These are phyloP conservation scores for Isurus oxyrinchus DNA, from an alignment of 2,113 vertebrate species.

Conservation along the genomic window DNA sequence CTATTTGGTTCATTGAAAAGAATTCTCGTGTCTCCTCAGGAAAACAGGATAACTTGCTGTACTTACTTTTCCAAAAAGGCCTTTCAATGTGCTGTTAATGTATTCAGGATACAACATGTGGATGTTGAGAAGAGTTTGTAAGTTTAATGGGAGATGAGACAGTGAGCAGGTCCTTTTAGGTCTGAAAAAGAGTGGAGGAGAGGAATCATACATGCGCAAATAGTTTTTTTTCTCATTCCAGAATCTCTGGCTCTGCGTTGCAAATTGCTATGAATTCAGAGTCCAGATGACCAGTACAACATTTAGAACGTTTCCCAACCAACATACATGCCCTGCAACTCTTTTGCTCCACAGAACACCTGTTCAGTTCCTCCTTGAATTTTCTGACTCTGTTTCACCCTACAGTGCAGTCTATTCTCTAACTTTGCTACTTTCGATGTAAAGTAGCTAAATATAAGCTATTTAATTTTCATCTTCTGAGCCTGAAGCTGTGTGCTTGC, in stretches of 20 bases:
- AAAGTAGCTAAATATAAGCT: background rate
- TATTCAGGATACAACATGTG: background rate
- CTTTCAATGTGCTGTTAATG: background rate
- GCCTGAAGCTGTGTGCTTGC: background rate
- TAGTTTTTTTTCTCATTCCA: background rate
- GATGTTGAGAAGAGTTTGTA: background rate
- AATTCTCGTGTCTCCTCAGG: background rate
- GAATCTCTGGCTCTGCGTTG: background rate
- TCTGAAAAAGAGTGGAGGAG: no score
- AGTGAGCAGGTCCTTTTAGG: no score
- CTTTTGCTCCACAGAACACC: no score
- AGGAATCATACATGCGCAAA: background rate
- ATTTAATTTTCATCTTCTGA: background rate
- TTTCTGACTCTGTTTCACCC: no score
- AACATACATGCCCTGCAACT: background rate
- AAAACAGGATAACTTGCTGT: background rate
- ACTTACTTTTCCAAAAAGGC: background rate
- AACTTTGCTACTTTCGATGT: background rate
- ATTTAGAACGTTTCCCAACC: background rate
- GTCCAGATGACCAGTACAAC: background rate
- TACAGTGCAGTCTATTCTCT: no score
- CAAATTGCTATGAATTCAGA: background rate
- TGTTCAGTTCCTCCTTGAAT: no score
- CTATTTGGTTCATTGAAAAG: background rate
- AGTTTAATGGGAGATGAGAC: no score